phyloP scores from a whole-genome alignment of 2,797 vertebrate genomes.

The Phataginus tricuspis region DNA sequence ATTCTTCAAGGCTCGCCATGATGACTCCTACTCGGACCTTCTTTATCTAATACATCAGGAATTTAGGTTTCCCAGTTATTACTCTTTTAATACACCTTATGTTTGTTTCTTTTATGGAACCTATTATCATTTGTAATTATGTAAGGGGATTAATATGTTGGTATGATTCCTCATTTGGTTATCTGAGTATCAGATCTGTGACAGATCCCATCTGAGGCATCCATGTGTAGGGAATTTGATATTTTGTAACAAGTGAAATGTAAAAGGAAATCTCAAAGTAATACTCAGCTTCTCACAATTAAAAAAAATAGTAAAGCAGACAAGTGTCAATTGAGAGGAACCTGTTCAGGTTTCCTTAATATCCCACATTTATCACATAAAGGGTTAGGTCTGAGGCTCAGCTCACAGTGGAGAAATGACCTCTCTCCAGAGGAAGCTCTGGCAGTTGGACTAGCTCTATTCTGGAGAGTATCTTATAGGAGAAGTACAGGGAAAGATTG shows the following conservation, averaged over 20 bases:
- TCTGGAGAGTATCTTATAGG: background rate
- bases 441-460: too few relatives aligned
- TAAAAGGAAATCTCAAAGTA: background rate
- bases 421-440: background rate
- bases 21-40: background rate
- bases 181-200: background rate
- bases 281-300: background rate
- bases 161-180: background rate
- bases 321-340: background rate
- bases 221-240: background rate
- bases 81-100: background rate
- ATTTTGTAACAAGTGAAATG: background rate
- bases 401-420: background rate
- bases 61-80: background rate
- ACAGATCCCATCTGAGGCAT: background rate
- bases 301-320: background rate
- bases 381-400: background rate
- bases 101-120: background rate
- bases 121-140: background rate
- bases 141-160: background rate
- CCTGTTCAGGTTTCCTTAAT: background rate
- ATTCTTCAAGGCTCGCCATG: background rate
- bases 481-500: background rate
- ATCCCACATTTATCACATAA: background rate
- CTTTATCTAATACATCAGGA: background rate